Percentiles rank a stretch among this genome's conserved stretches.
These are phyloP conservation scores for Nyctereutes procyonoides DNA, from an alignment of 2,113 vertebrate species.

Conservation along the genomic window DNA sequence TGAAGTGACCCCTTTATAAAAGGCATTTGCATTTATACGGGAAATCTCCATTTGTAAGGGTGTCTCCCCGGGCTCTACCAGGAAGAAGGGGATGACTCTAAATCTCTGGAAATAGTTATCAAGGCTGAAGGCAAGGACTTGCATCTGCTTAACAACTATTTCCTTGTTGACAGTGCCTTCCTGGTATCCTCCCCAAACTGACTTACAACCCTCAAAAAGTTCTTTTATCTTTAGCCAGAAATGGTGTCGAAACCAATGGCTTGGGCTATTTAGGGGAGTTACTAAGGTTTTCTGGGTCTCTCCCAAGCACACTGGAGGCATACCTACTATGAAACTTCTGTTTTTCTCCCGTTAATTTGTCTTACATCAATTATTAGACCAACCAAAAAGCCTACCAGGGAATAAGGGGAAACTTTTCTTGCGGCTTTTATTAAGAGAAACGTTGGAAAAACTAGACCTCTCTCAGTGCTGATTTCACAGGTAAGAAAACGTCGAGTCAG, in stretches of 20 bases:
- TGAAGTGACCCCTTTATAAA: neutral
- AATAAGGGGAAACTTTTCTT: neutral
- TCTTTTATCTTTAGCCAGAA: neutral
- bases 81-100: neutral
- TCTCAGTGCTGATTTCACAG: conserved; percentile 19
- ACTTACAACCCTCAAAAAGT: neutral
- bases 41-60: neutral
- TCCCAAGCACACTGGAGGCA: neutral
- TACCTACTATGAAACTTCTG: neutral
- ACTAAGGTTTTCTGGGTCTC: neutral
- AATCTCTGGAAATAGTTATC: neutral
- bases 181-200: neutral
- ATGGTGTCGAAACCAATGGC: neutral
- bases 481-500: conserved; percentile 14
- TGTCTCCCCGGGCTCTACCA: neutral
- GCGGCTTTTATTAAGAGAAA: neutral
- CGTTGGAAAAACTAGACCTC: conserved; percentile 41
- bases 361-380: neutral
- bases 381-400: neutral
- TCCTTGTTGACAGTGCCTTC: neutral
- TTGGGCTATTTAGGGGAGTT: neutral
- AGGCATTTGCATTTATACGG: neutral
- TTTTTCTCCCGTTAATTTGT: neutral
- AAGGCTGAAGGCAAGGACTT: neutral
- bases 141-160: neutral